Evolutionary conservation across 92 coral and sea anemone genomes (phyloP).

Genomic region (Phenganax marumi): DNA sequence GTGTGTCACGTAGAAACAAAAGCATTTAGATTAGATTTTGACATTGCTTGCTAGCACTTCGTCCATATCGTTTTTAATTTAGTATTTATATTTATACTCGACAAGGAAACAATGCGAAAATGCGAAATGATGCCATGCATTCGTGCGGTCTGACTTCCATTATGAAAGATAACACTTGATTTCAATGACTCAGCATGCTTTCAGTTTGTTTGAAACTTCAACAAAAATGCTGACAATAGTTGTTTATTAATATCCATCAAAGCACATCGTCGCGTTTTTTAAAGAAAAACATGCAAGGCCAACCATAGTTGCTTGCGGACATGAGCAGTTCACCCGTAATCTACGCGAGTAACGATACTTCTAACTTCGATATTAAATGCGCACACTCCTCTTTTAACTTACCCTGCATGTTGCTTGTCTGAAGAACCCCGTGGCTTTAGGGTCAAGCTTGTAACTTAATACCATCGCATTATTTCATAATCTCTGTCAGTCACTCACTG

Average conservation of each 20-base stretch:
- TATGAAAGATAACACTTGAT: neutral
- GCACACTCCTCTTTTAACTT: neutral
- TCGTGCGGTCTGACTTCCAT: neutral
- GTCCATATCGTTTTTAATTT: neutral
- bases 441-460: slow-evolving; percentile 19
- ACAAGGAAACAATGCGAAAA: slow-evolving; percentile 1
- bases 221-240: neutral
- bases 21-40: neutral
- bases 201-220: neutral
- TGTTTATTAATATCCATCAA: neutral
- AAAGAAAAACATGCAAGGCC: neutral
- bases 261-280: neutral
- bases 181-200: slow-evolving; percentile 17
- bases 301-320: neutral
- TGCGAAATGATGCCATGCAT: neutral
- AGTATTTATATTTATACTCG: neutral
- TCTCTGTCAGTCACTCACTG: slow-evolving; percentile 66
- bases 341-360: too few relatives aligned
- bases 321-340: too few relatives aligned
- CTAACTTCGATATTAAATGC: slow-evolving; percentile 3
- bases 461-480: slow-evolving; percentile 38
- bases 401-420: neutral
- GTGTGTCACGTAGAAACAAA: neutral
- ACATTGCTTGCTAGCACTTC: neutral
- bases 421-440: neutral